A percentile compares a stretch with the other conserved stretches of the same genome.
Evolutionary conservation across 2,797 vertebrate species (phyloP).

Genomic region (Premnoplex brunnescens): DNA sequence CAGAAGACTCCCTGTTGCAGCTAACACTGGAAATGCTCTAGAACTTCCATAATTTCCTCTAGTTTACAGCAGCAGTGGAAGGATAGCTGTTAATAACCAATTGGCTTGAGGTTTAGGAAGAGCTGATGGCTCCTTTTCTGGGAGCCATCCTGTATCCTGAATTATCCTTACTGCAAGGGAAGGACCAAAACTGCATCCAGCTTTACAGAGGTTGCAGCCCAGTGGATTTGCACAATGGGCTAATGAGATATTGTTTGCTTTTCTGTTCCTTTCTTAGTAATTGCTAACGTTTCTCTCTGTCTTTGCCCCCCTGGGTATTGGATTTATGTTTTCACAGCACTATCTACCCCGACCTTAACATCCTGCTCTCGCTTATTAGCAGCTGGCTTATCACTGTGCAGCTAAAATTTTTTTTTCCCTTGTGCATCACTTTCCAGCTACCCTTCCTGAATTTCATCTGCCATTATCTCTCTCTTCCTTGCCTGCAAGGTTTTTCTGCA

Average conservation of each 20-base stretch:
- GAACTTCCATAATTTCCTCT: neutral
- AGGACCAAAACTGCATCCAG: neutral
- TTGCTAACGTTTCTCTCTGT: neutral
- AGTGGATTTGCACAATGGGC: neutral
- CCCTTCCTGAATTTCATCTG: conserved; percentile 1
- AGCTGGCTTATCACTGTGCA: neutral
- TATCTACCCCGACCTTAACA: neutral
- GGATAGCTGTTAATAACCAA: neutral
- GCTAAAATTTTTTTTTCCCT: conserved; percentile 7
- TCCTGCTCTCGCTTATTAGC: neutral
- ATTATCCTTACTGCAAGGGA: neutral
- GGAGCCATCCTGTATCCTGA: neutral
- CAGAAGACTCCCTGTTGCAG: neutral
- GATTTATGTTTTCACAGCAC: neutral
- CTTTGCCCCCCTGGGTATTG: neutral
- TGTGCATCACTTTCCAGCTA: neutral
- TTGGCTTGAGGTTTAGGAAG: neutral
- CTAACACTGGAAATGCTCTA: neutral
- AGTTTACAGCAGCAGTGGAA: neutral
- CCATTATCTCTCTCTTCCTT: conserved; percentile 15
- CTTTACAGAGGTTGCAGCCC: neutral
- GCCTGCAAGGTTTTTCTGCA: neutral
- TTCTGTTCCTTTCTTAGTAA: neutral
- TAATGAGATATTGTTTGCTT: neutral
- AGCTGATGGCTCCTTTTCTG: neutral